Evolutionary conservation across 1,140 invertebrate species (phyloP).

Genomic region (Lanistes nyassanus): DNA sequence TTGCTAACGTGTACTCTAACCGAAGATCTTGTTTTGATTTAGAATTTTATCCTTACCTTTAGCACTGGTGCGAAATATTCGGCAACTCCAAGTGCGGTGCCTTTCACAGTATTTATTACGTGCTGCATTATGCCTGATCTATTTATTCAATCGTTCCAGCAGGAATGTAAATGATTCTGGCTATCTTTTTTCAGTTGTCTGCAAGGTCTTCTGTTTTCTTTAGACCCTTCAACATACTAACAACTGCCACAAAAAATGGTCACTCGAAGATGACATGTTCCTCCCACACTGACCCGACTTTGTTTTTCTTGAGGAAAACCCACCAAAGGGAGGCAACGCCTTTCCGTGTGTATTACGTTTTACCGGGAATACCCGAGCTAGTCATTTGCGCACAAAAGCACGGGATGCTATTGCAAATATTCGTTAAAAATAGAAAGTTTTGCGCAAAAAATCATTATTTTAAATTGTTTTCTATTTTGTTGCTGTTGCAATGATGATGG

Average conservation of each 20-base stretch:
- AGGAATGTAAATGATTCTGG: background rate
- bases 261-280: constrained; percentile 25
- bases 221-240: background rate
- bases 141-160: background rate
- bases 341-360: background rate
- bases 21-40: background rate
- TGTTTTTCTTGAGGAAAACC: constrained; percentile 6
- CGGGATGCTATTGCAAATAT: too few relatives aligned
- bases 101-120: constrained; percentile 94
- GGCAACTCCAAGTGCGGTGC: constrained; percentile 92
- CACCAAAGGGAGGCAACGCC: constrained; percentile 1
- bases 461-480: too few relatives aligned
- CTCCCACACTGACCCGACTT: constrained; percentile 15
- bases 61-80: constrained; percentile 96
- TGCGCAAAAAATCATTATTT: too few relatives aligned
- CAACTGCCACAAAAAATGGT: constrained; percentile 2
- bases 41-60: constrained; percentile 81
- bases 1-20: too few relatives aligned
- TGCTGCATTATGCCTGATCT: constrained; percentile 82
- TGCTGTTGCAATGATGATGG: too few relatives aligned
- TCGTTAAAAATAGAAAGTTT: too few relatives aligned
- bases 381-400: too few relatives aligned
- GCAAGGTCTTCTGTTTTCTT: background rate
- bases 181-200: background rate
- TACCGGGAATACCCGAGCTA: too few relatives aligned